Evolutionary conservation across 2,113 vertebrate genomes (phyloP).

Genomic region (Scomber scombrus): DNA sequence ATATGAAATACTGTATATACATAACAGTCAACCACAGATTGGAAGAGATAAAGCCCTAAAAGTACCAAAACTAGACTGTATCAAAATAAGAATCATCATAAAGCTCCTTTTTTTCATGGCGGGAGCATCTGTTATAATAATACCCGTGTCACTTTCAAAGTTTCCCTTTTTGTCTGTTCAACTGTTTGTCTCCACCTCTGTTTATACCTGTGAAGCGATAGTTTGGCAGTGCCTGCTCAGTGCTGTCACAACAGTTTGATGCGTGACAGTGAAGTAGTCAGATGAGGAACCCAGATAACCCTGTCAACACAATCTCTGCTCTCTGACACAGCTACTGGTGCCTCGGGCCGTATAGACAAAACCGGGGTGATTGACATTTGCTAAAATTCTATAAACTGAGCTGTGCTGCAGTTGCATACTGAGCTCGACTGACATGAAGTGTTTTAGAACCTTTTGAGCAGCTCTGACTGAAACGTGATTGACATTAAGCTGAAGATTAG

Average conservation of each 20-base stretch:
- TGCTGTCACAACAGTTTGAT: constrained; percentile 68
- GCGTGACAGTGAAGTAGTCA: constrained; percentile 67
- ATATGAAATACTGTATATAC: too few relatives aligned
- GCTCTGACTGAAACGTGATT: constrained; percentile 19
- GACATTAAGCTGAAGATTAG: constrained; percentile 17
- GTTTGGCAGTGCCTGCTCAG: constrained; percentile 55
- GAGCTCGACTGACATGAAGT: constrained; percentile 12
- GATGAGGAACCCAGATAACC: constrained; percentile 70
- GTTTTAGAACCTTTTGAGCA: constrained; percentile 6
- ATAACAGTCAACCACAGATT: background rate
- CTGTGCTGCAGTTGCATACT: constrained; percentile 26
- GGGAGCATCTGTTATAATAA: background rate
- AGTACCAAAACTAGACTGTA: background rate
- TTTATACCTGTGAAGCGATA: constrained; percentile 54
- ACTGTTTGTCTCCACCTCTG: constrained; percentile 29
- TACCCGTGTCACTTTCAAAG: constrained; percentile 35
- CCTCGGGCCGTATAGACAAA: constrained; percentile 57
- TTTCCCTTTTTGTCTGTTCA: background rate
- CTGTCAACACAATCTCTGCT: constrained; percentile 52
- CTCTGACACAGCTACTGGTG: constrained; percentile 48
- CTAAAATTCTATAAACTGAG: constrained; percentile 59
- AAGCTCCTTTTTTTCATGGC: background rate
- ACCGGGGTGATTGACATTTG: constrained; percentile 47
- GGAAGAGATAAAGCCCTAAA: background rate
- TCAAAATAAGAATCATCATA: background rate